phyloP scores from a whole-genome alignment of 2,888 invertebrate genomes.

The Microchrysa polita region DNA sequence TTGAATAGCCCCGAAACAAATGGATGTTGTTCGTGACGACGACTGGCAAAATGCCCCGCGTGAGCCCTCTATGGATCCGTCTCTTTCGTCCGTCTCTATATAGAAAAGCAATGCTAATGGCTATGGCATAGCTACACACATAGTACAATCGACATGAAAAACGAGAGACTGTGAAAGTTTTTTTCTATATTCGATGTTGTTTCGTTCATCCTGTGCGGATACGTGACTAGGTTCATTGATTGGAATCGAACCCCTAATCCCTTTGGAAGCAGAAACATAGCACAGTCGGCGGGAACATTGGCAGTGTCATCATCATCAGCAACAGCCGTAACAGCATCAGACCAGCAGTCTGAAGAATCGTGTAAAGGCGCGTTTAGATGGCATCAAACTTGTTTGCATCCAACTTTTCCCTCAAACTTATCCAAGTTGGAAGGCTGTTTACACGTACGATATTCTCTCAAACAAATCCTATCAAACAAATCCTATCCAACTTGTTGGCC shows the following conservation, averaged over 20 bases:
- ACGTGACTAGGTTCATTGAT: constrained; percentile 50
- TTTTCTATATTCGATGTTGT: no score
- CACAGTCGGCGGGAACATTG: constrained; percentile 20
- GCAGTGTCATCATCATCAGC: constrained; percentile 33
- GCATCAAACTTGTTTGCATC: no score
- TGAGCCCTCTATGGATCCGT: no score
- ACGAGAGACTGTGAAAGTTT: constrained; percentile 34
- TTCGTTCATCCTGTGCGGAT: constrained; percentile 21
- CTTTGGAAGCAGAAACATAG: neutral
- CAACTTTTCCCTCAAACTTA: no score
- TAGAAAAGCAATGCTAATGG: neutral
- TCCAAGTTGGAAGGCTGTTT: no score
- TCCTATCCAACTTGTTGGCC: no score
- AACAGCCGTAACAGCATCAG: constrained; percentile 1
- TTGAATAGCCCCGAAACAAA: constrained; percentile 41
- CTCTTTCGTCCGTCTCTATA: neutral
- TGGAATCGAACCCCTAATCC: constrained; percentile 41
- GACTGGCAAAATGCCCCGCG: constrained; percentile 12
- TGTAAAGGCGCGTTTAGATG: no score
- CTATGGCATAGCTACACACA: neutral
- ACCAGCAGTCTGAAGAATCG: no score
- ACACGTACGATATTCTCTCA: no score
- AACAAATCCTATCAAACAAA: no score
- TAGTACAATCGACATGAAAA: constrained; percentile 32
- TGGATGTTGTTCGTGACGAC: constrained; percentile 26